Conservation (phyloP, 2,888 invertebrate genomes). For the Nymphalis c-album region DNA sequence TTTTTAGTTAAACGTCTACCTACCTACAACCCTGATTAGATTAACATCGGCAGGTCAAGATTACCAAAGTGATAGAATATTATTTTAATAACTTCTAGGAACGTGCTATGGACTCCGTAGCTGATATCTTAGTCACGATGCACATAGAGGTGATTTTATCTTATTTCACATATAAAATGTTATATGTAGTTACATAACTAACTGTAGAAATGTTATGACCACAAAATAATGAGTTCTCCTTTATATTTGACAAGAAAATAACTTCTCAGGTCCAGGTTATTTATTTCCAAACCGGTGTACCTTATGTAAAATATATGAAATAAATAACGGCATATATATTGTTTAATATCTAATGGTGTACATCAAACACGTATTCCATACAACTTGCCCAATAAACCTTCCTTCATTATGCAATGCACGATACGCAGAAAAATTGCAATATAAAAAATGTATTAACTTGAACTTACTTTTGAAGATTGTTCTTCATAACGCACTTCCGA, state of each 20-base stretch:
- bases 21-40: not conserved
- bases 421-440: not conserved
- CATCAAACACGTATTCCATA: too few relatives aligned
- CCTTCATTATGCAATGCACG: too few relatives aligned
- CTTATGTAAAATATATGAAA: too few relatives aligned
- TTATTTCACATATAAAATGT: constrained; percentile 39
- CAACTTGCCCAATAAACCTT: too few relatives aligned
- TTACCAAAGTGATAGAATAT: not conserved
- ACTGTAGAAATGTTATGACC: not conserved
- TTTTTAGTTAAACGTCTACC: not conserved
- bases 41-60: constrained; percentile 13
- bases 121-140: constrained; percentile 37
- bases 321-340: too few relatives aligned
- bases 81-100: constrained; percentile 40
- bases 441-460: not conserved
- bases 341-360: too few relatives aligned
- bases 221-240: not conserved
- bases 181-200: constrained; percentile 15
- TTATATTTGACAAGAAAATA: too few relatives aligned
- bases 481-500: constrained; percentile 15
- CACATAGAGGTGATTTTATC: constrained; percentile 39
- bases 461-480: constrained; percentile 26
- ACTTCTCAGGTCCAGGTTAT: too few relatives aligned
- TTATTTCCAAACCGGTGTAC: too few relatives aligned
- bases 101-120: constrained; percentile 13